Conservation (phyloP, 2,113 vertebrate genomes). For the Rhodinocichla rosea region DNA sequence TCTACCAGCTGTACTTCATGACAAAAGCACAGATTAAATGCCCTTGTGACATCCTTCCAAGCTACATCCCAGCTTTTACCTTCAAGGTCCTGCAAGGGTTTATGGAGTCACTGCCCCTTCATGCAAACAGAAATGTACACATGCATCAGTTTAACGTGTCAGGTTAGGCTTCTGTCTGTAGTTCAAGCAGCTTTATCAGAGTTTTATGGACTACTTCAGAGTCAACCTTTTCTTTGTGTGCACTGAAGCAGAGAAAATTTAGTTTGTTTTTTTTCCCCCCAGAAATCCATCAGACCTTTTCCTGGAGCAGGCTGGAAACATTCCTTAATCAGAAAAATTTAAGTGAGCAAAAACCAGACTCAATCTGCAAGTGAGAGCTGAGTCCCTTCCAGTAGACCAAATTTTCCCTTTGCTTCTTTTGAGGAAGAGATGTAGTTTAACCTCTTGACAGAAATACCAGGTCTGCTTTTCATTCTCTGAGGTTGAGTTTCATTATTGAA, state of each 20-base stretch:
- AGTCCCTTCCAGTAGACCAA: background rate
- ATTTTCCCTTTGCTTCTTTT: background rate
- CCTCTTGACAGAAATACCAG: background rate
- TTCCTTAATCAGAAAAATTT: background rate
- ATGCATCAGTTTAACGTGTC: fast-evolving
- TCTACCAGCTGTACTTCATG: background rate
- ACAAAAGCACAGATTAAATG: background rate
- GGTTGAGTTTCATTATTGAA: background rate
- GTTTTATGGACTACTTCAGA: background rate
- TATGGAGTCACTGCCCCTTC: background rate
- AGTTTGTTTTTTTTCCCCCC: background rate
- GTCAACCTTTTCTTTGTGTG: background rate
- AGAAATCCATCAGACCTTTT: background rate
- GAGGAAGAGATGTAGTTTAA: background rate
- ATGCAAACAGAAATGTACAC: background rate
- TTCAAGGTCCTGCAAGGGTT: background rate
- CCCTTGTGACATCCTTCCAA: background rate
- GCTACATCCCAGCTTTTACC: background rate
- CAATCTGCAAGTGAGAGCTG: fast-evolving
- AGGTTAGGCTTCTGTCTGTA: background rate
- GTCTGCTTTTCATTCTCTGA: background rate
- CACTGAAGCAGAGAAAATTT: background rate
- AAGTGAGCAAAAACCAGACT: background rate
- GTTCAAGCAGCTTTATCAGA: background rate
- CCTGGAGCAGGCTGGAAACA: background rate